These are phyloP conservation scores for Eufriesea mexicana DNA, from an alignment of 1,140 invertebrate species.

Conservation along the genomic window DNA sequence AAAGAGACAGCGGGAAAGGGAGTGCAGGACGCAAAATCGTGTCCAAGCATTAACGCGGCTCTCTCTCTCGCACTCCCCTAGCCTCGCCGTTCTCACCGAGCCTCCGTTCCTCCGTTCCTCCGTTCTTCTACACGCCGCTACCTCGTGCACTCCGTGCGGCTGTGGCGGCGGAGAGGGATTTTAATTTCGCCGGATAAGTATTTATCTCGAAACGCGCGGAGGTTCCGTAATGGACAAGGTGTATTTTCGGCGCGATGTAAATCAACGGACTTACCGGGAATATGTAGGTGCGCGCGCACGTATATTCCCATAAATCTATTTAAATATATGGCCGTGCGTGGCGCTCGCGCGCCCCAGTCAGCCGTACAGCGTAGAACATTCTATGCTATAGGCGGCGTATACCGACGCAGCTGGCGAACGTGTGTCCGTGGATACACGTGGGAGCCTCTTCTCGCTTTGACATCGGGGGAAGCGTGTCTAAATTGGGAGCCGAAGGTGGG, in stretches of 20 bases:
- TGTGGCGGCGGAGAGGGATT: constrained; percentile 13
- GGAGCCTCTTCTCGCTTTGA: constrained; percentile 52
- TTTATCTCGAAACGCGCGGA: constrained; percentile 35
- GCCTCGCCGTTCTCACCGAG: constrained; percentile 22
- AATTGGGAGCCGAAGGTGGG: constrained; percentile 74
- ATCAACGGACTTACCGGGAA: constrained; percentile 31
- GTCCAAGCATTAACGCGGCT: constrained; percentile 43
- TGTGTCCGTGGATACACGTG: constrained; percentile 45
- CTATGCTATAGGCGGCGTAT: not conserved
- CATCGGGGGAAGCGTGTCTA: constrained; percentile 71
- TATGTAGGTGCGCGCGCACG: constrained; percentile 10
- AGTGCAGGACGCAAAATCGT: constrained; percentile 33
- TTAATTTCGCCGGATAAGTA: constrained; percentile 50
- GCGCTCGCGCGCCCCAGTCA: not conserved
- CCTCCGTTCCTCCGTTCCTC: constrained; percentile 4
- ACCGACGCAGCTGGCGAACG: not conserved
- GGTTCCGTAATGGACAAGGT: constrained; percentile 47
- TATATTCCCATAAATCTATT: constrained; percentile 46
- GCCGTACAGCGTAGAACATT: not conserved
- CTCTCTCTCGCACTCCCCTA: constrained; percentile 8
- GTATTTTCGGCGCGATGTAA: constrained; percentile 50
- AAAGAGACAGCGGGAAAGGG: constrained; percentile 1
- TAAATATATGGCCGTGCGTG: constrained; percentile 20
- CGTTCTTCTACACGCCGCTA: constrained; percentile 15
- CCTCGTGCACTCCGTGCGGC: not conserved